phyloP scores from a whole-genome alignment of 2,888 invertebrate genomes.

The Cataglyphis rosenhaueri region DNA sequence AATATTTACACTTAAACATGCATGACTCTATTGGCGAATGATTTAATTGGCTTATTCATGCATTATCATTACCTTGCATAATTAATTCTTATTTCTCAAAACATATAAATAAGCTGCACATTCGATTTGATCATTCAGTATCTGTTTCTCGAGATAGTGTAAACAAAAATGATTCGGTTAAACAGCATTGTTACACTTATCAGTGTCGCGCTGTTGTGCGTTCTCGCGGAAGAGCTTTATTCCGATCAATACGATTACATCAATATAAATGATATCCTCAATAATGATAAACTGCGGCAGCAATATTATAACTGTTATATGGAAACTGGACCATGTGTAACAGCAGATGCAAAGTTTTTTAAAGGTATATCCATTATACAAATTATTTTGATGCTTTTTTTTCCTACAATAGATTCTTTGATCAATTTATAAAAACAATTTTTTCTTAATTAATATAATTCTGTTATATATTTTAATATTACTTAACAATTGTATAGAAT shows the following conservation, averaged over 20 bases:
- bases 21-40: neutral
- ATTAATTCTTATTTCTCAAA: neutral
- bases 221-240: neutral
- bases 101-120: neutral
- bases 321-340: neutral
- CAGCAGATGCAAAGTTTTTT: neutral
- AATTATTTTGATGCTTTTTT: neutral
- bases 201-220: neutral
- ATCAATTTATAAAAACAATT: neutral
- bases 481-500: too few species aligned
- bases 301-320: neutral
- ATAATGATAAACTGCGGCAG: neutral
- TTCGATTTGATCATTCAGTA: neutral
- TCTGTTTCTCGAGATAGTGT: neutral
- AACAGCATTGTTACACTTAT: neutral
- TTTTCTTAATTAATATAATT: neutral
- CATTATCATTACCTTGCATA: neutral
- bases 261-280: neutral
- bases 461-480: neutral
- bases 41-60: neutral
- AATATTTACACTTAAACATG: neutral
- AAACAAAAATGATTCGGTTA: neutral
- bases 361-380: neutral
- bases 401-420: neutral
- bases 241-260: neutral